Conservation (phyloP, 2,888 invertebrate genomes). For the Galerucella pusilla region DNA sequence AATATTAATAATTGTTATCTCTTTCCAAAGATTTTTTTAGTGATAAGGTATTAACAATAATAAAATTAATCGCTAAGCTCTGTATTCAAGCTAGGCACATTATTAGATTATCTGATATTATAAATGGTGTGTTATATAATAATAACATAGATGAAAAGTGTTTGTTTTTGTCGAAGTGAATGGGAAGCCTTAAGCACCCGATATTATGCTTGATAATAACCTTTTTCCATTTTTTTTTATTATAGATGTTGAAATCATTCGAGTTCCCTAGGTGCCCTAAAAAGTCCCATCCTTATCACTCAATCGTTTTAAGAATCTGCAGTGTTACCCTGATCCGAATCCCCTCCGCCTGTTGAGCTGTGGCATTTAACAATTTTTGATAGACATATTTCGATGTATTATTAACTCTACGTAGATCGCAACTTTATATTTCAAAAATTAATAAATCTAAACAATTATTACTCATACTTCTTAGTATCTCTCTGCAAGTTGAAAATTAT, state of each 20-base stretch:
- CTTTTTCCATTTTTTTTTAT: conserved; percentile 56
- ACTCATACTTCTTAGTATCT: too few species aligned
- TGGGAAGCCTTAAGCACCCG: conserved; percentile 48
- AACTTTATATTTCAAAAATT: neutral
- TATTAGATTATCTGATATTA: conserved; percentile 49
- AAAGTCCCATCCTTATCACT: conserved; percentile 33
- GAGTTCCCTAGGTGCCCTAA: conserved; percentile 49
- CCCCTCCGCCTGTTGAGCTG: conserved; percentile 62
- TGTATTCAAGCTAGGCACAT: conserved; percentile 59
- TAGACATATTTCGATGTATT: conserved; percentile 61
- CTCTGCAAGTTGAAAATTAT: neutral
- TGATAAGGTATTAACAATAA: conserved; percentile 61
- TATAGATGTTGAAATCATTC: conserved; percentile 60
- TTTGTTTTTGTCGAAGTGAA: conserved; percentile 45
- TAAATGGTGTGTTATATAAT: conserved; percentile 46
- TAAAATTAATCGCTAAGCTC: conserved; percentile 59
- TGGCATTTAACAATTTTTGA: conserved; percentile 62
- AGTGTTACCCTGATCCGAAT: conserved; percentile 42
- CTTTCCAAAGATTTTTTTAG: conserved; percentile 67
- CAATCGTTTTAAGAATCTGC: conserved; percentile 57
- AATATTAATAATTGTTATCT: conserved; percentile 65
- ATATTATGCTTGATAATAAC: conserved; percentile 53
- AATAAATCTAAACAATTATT: neutral
- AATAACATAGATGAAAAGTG: conserved; percentile 47
- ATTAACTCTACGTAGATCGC: conserved; percentile 48